Conservation (phyloP, 1,140 invertebrate genomes). For the Yoshiicerus persimilis region DNA sequence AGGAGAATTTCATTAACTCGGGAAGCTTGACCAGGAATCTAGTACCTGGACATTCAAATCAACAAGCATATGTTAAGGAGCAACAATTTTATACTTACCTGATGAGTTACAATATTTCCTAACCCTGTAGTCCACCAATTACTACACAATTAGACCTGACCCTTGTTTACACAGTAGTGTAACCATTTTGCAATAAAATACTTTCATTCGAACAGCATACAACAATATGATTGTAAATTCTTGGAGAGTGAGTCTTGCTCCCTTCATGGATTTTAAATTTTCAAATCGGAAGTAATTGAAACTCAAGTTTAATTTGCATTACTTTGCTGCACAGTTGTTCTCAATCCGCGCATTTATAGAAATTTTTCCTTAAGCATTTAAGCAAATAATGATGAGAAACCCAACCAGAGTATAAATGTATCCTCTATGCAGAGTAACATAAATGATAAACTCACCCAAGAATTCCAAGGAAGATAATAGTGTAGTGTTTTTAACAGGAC, state of each 20-base stretch:
- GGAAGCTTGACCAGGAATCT: not conserved
- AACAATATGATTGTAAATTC: not conserved
- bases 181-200: not conserved
- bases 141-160: not conserved
- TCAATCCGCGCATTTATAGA: no score
- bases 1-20: not conserved
- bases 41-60: not conserved
- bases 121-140: not conserved
- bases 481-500: no score
- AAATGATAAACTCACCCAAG: not conserved
- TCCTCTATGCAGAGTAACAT: not conserved
- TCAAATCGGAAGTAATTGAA: no score
- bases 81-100: not conserved
- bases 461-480: not conserved
- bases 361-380: no score
- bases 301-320: no score
- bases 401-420: no score
- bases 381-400: no score
- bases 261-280: no score
- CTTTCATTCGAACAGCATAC: not conserved
- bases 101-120: not conserved
- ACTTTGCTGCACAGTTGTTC: no score
- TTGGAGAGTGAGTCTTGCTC: not conserved
- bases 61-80: not conserved
- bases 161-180: not conserved